Evolutionary conservation across 2,113 vertebrate genomes (phyloP).

Genomic region (Gila orcuttii): DNA sequence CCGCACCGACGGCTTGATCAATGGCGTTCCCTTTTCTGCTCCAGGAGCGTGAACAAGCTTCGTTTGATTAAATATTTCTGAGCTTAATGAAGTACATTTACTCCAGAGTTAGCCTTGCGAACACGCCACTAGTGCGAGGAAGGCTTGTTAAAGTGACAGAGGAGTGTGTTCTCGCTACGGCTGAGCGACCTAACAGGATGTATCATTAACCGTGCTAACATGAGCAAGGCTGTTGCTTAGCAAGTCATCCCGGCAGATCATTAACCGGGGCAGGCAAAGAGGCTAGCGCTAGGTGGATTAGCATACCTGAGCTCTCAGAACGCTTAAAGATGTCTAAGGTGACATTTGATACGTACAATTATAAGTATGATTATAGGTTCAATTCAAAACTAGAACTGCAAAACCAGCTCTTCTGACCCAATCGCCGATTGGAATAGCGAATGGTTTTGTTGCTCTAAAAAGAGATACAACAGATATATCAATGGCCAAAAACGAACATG

Average conservation of each 20-base stretch:
- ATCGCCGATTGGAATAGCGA: neutral
- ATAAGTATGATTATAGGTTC: neutral
- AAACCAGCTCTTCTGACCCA: constrained; percentile 9
- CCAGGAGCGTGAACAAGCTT: constrained; percentile 38
- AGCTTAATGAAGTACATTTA: constrained; percentile 35
- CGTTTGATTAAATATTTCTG: constrained; percentile 40
- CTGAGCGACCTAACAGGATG: constrained; percentile 38
- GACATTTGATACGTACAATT: constrained; percentile 13
- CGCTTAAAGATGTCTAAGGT: neutral
- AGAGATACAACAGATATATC: neutral
- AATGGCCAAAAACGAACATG: neutral
- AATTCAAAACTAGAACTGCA: neutral
- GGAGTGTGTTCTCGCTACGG: constrained; percentile 9
- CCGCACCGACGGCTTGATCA: constrained; percentile 44
- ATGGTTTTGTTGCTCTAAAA: neutral
- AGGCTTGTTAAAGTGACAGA: constrained; percentile 41
- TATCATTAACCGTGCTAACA: constrained; percentile 44
- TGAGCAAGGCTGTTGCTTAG: constrained; percentile 23
- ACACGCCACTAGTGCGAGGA: neutral
- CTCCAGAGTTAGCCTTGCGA: constrained; percentile 14
- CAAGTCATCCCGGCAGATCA: constrained; percentile 41
- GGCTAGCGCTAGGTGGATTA: neutral
- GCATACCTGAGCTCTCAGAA: constrained; percentile 7
- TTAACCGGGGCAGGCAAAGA: constrained; percentile 39
- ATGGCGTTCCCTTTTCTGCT: constrained; percentile 41